phyloP scores from a whole-genome alignment of 2,888 invertebrate species.

The Heliconius hortense region DNA sequence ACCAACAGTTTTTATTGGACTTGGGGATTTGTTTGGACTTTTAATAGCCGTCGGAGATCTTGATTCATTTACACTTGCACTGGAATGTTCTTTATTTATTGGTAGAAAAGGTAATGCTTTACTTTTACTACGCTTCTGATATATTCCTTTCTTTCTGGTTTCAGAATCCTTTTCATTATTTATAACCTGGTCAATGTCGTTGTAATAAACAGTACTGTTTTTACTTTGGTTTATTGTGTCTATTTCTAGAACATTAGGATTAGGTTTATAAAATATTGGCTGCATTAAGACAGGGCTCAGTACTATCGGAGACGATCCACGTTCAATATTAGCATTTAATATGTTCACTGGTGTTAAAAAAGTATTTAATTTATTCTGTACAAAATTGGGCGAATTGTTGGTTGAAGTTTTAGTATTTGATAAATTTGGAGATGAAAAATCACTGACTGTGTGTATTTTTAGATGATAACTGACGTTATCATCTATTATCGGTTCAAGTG shows the following conservation, averaged over 20 bases:
- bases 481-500: conserved; percentile 50
- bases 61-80: conserved; percentile 52
- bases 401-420: conserved; percentile 46
- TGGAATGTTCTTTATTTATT: conserved; percentile 57
- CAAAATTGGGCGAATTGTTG: conserved; percentile 44
- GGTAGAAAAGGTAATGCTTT: conserved; percentile 60
- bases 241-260: conserved; percentile 31
- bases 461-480: conserved; percentile 71
- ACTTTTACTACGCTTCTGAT: conserved; percentile 63
- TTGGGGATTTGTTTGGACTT: conserved; percentile 45
- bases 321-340: conserved; percentile 52
- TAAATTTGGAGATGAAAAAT: conserved; percentile 50
- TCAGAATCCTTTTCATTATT: conserved; percentile 48
- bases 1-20: conserved; percentile 51
- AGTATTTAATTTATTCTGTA: conserved; percentile 52
- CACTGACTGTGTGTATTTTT: conserved; percentile 68
- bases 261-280: conserved; percentile 62
- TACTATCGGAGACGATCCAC: conserved; percentile 60
- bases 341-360: conserved; percentile 64
- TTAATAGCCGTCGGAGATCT: conserved; percentile 51
- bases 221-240: conserved; percentile 49
- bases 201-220: conserved; percentile 65
- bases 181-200: conserved; percentile 68
- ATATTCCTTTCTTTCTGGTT: conserved; percentile 55
- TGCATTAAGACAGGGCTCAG: conserved; percentile 71